Conservation (phyloP, 2,888 invertebrate species). For the Rhagophthalmus giganteus region DNA sequence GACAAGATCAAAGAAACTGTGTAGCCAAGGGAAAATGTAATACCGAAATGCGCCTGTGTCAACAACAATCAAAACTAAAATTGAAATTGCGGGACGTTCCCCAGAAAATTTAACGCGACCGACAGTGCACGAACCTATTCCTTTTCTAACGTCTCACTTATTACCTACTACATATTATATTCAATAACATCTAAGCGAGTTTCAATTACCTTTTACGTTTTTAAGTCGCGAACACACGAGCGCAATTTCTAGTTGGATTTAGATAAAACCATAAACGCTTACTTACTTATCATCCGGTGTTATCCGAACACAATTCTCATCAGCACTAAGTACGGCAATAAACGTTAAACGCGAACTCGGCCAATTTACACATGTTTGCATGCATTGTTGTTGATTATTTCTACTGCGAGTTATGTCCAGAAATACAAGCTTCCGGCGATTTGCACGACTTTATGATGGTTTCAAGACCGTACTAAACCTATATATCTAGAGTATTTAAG, state of each 20-base stretch:
- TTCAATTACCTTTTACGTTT: too few species aligned
- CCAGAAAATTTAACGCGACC: slow-evolving; percentile 27
- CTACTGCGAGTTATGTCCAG: slow-evolving; percentile 13
- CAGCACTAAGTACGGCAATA: slow-evolving; percentile 18
- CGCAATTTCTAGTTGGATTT: too few species aligned
- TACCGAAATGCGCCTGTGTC: slow-evolving; percentile 48
- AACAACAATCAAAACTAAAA: slow-evolving; percentile 53
- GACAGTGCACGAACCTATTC: slow-evolving; percentile 9
- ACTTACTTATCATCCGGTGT: too few species aligned
- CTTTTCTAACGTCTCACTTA: slow-evolving; percentile 11
- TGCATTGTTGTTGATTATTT: slow-evolving; percentile 20
- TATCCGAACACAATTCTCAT: slow-evolving; percentile 18
- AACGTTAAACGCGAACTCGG: slow-evolving; percentile 21
- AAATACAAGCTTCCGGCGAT: slow-evolving; percentile 17
- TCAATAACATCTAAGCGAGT: too few species aligned
- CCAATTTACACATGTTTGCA: slow-evolving; percentile 25
- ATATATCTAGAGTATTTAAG: slow-evolving; percentile 6
- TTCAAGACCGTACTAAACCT: slow-evolving; percentile 13
- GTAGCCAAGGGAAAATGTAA: slow-evolving; percentile 43
- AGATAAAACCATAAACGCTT: too few species aligned
- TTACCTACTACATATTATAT: slow-evolving; percentile 7
- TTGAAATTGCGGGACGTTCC: slow-evolving; percentile 49
- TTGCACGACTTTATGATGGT: slow-evolving; percentile 11
- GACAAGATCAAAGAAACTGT: slow-evolving; percentile 43
- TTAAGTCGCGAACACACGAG: too few species aligned